These are phyloP conservation scores for Poecile atricapillus DNA, from an alignment of 2,113 vertebrate genomes.

Conservation along the genomic window DNA sequence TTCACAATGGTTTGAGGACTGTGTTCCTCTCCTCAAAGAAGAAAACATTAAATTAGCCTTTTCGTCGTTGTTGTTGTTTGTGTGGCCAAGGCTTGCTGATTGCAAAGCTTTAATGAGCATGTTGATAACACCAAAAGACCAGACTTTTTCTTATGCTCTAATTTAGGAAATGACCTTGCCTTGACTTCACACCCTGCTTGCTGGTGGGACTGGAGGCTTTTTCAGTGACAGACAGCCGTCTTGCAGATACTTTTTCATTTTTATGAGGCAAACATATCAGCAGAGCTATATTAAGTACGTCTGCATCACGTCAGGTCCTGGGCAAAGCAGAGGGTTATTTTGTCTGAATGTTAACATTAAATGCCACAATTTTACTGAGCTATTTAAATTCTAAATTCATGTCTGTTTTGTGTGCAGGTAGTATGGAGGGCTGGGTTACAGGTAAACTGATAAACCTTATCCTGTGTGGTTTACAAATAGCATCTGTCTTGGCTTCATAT, in stretches of 20 bases:
- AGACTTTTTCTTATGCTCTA: background rate
- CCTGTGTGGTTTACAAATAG: background rate
- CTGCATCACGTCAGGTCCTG: background rate
- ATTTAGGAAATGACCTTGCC: slow-evolving; percentile 25
- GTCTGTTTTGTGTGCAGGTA: background rate
- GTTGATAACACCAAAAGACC: rapidly evolving
- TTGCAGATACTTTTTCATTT: background rate
- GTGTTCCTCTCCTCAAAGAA: background rate
- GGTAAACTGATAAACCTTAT: background rate
- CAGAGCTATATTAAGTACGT: background rate
- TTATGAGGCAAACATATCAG: background rate
- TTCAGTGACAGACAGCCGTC: slow-evolving; percentile 10
- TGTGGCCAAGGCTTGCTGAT: background rate
- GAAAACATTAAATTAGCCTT: background rate
- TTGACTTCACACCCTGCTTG: slow-evolving; percentile 24
- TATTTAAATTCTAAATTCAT: background rate
- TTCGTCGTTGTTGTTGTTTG: background rate
- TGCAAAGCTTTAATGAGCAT: background rate
- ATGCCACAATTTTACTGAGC: background rate
- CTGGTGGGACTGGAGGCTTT: background rate
- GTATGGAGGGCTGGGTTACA: background rate
- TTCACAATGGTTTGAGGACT: background rate
- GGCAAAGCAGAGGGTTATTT: background rate
- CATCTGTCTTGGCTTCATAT: background rate
- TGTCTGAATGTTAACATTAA: background rate